Base-by-base conservation (phyloP, 2,888 invertebrate genomes). In the Acanthosepion esculentum region DNA sequence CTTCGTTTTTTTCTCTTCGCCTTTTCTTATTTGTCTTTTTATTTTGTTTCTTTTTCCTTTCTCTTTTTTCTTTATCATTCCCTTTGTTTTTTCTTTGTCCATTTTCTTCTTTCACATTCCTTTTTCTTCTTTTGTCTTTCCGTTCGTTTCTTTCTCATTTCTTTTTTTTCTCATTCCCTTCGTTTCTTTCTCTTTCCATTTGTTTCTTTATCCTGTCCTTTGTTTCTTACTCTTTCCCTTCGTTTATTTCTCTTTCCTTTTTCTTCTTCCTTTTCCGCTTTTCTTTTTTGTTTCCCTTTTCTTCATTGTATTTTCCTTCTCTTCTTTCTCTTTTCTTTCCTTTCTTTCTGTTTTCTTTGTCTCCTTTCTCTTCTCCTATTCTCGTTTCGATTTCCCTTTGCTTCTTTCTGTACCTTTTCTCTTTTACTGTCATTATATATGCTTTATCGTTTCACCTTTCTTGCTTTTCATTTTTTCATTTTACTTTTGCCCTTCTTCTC, bases 81-180 rank as follows among this genome's bases (percentile, higher is more conserved):
- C n/a, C n/a, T n/a, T n/a, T n/a, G n/a, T n/a, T n/a, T n/a, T 23
- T 29, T 64, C 26, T 6, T 2, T 29, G 0, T 8, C 20, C 26
- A 1, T 8, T 64, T 29, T 23, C 64, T 23, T 64, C 3, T 26
- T 0, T 20, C 29, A 29, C 26, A 2, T 8, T 29, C 7, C 7
- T 29, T 4, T 64, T 7, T 20, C 8, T 29, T 29, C 29, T 64
- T 3, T 6, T 20, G 23, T 20, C 8, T 64, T 18, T 20, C 20
- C 26, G 0, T 8, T 64, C 29, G 0, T 3, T 29, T 20, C 20
- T 20, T 64, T 20, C 0, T 29, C 5, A 6, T 8, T 0, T 29
- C 26, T 1, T 29, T 29, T 20, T 4, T 29, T 29, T 29, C 18
- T 64, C n/a, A 0, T 6, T n/a, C 10, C 29, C 10, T 6, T 78